Percentiles rank a stretch among this genome's conserved stretches.
Conservation (phyloP, 2,888 invertebrate species). For the Erpobdella octoculata region DNA sequence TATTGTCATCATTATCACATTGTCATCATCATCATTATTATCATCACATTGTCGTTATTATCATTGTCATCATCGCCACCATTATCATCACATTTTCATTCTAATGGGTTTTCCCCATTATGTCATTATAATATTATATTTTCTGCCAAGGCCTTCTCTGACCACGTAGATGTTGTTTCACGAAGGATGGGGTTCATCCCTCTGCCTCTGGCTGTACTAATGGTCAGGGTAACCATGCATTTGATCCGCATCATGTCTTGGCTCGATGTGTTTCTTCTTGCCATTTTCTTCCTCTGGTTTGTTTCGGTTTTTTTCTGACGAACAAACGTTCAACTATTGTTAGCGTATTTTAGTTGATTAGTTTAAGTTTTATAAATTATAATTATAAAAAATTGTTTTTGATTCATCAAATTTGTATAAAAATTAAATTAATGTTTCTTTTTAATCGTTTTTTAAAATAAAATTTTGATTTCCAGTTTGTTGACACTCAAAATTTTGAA, state of each 20-base stretch:
- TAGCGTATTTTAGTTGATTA: not conserved
- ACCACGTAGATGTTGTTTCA: constrained; percentile 90
- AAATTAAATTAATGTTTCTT: not conserved
- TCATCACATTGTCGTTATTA: not conserved
- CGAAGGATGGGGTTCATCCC: constrained; percentile 97
- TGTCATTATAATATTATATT: not conserved
- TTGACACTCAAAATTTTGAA: constrained; percentile 61
- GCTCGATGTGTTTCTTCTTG: constrained; percentile 65
- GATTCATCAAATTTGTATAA: not conserved
- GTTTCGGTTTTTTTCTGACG: too few relatives aligned
- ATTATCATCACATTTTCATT: not conserved
- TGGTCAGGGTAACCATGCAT: constrained; percentile 76
- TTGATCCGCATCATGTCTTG: constrained; percentile 66
- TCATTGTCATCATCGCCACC: not conserved
- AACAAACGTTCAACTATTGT: too few relatives aligned
- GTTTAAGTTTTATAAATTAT: not conserved
- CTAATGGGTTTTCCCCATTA: not conserved
- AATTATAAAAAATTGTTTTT: not conserved
- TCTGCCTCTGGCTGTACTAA: constrained; percentile 83
- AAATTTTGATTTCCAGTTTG: constrained; percentile 26
- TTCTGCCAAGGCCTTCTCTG: constrained; percentile 69
- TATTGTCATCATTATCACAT: too few relatives aligned
- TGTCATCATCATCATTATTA: not conserved
- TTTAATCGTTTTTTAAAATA: not conserved
- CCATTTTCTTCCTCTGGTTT: constrained; percentile 66